Evolutionary conservation across 1,140 invertebrate species (phyloP).

Genomic region (Maconellicoccus hirsutus): DNA sequence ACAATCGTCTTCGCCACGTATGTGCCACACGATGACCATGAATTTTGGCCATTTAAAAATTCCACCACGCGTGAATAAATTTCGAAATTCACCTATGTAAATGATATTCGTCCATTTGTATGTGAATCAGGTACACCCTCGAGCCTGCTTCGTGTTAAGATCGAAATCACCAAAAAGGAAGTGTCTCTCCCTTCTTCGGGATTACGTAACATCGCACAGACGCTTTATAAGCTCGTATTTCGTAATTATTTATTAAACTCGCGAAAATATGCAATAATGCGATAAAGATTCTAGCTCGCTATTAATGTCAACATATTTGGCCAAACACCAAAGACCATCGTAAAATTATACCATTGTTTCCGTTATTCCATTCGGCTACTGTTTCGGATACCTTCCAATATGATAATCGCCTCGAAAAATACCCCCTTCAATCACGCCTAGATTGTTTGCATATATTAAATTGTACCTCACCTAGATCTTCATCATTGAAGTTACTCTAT

Average conservation of each 20-base stretch:
- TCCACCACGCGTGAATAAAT: neutral
- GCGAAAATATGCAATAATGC: slow-evolving; percentile 8
- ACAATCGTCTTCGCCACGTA: neutral
- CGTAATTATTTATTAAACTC: neutral
- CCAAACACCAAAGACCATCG: neutral
- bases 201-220: too few relatives aligned
- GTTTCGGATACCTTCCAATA: too few relatives aligned
- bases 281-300: neutral
- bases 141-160: too few relatives aligned
- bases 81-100: neutral
- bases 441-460: too few relatives aligned
- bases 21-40: neutral
- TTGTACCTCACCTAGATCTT: too few relatives aligned
- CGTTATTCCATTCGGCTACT: neutral
- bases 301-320: slow-evolving; percentile 4
- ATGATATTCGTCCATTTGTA: neutral
- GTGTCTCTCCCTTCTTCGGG: too few relatives aligned
- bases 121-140: neutral
- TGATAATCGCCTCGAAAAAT: too few relatives aligned
- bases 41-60: neutral
- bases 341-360: neutral
- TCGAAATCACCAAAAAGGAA: too few relatives aligned
- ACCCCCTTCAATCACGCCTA: too few relatives aligned
- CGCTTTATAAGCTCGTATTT: too few relatives aligned
- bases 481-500: too few relatives aligned